Evolutionary conservation across 2,113 vertebrate species (phyloP).

Genomic region (Ceyx melanurus): DNA sequence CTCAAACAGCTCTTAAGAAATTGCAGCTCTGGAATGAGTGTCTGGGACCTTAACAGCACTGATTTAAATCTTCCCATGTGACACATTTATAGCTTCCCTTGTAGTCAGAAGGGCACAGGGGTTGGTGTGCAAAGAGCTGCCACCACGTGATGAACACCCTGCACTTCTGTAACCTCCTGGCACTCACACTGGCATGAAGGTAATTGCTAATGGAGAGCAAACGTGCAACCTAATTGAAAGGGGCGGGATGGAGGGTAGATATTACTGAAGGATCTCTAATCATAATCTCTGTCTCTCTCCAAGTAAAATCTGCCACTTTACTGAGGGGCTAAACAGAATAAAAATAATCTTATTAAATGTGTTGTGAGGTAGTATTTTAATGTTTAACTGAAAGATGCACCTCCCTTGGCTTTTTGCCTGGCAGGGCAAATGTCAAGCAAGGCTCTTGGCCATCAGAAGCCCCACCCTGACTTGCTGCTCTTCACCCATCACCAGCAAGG

Average conservation of each 20-base stretch:
- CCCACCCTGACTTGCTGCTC: not conserved
- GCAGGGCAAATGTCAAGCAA: not conserved
- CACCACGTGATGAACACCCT: slow-evolving; percentile 38
- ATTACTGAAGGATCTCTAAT: not conserved
- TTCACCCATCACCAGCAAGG: not conserved
- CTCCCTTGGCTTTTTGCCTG: not conserved
- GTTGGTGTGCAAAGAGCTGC: slow-evolving; percentile 34
- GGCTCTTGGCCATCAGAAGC: not conserved
- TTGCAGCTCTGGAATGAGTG: not conserved
- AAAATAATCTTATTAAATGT: not conserved
- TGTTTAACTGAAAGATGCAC: not conserved
- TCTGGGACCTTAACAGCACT: slow-evolving; percentile 26
- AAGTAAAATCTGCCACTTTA: not conserved
- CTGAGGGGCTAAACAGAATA: not conserved
- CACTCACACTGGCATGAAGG: not conserved
- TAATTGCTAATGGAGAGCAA: not conserved
- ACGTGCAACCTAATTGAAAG: not conserved
- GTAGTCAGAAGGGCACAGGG: slow-evolving; percentile 11
- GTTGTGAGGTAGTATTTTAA: not conserved
- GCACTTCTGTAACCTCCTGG: slow-evolving; percentile 16
- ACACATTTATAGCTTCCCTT: slow-evolving; percentile 44
- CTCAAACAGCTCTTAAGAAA: slow-evolving; percentile 37
- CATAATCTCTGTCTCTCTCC: not conserved
- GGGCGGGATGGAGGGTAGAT: not conserved
- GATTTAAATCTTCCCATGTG: slow-evolving; percentile 33